Base-by-base conservation (phyloP, 1,140 invertebrate species). In the Nephila pilipes region DNA sequence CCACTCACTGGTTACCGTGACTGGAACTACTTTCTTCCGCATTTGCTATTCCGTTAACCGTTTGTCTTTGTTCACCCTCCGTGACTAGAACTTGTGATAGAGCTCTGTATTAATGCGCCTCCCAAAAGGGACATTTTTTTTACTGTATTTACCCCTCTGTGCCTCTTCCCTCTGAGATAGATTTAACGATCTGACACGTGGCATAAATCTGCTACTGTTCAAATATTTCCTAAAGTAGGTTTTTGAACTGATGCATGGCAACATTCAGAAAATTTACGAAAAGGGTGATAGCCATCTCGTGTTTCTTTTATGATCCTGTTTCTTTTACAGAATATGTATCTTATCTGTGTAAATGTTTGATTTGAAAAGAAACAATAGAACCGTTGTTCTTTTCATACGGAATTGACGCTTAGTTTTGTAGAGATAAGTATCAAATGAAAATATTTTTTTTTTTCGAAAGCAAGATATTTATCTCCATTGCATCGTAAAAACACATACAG, bases 31-130 rank as follows among this genome's bases (percentile, higher is more conserved):
- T 90, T 90, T 90, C 69, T 90, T 90, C 79, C 80, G 58, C 80
- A 90, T 91, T 91, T 91, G 89, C 80, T 63, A 60, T 91, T 91
- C 89, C 32, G 32, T 83, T 91, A 91, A 83, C 80, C 79, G 80
- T 79, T 91, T 91, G 89, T 91, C 75, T 91, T 83, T 91, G 89
- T 83, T 83, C 89, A 83, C 80, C 32, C 16, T 91, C 89, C 89
- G 89, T 91, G 89, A 91, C 89, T 81, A 20, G 89, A 55, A 89
- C 65, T 20, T 32, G 25, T n/a, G 25, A 89, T 79, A 38, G 87
- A n/a, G 25, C 83, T 60, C 25, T 38, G 80, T 81, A 83, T 63
- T 36, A 60, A 83, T 91, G 80, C 80, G 80, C 80, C 58, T 57
- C 32, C 29, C 85, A 32, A 54, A 69, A n/a, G 85, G 58, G 32